Evolutionary conservation across 2,797 vertebrate species (phyloP).

Genomic region (Helostoma temminkii): DNA sequence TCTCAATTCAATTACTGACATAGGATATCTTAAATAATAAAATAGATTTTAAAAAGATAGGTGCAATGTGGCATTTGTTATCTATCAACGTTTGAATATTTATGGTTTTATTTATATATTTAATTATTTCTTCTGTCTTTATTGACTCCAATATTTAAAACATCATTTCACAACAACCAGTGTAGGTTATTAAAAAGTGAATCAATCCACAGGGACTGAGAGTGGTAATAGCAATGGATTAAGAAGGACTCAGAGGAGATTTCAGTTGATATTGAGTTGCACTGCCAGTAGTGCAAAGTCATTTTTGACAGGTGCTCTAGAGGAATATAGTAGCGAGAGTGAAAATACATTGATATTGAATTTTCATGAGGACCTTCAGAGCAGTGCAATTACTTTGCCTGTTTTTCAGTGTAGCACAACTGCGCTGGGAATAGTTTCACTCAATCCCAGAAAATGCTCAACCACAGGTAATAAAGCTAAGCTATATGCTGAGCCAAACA

Average conservation of each 20-base stretch:
- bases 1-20: no score
- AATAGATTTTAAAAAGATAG: background rate
- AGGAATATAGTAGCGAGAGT: constrained; percentile 57
- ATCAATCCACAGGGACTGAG: constrained; percentile 49
- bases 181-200: constrained; percentile 33
- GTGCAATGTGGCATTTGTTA: background rate
- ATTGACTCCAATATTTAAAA: constrained; percentile 11
- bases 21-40: background rate
- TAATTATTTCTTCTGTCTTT: background rate
- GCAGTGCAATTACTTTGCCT: constrained; percentile 64
- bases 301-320: constrained; percentile 70
- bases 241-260: constrained; percentile 55
- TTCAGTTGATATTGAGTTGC: constrained; percentile 62
- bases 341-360: constrained; percentile 69
- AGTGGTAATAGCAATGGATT: constrained; percentile 66
- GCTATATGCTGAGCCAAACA: no score
- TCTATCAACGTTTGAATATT: background rate
- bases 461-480: background rate
- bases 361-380: constrained; percentile 65
- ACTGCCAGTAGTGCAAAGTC: constrained; percentile 51
- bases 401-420: constrained; percentile 43
- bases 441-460: constrained; percentile 10
- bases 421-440: constrained; percentile 46
- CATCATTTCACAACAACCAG: constrained; percentile 24
- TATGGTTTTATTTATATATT: background rate